Evolutionary conservation across 2,888 invertebrate species (phyloP).

Genomic region (Nomada ruficornis): DNA sequence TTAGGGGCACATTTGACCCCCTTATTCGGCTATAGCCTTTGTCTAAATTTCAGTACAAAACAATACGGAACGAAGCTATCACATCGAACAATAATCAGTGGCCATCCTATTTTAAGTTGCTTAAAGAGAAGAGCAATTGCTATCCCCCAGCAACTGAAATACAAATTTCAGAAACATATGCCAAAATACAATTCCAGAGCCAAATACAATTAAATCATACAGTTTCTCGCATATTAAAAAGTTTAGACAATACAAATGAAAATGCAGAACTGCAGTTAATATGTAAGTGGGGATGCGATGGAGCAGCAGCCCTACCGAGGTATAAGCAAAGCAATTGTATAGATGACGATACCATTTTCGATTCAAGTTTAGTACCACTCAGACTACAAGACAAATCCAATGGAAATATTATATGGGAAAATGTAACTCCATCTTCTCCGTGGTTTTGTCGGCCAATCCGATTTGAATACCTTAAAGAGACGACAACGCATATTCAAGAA

Average conservation of each 20-base stretch:
- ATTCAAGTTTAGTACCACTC: no score
- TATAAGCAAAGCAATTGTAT: no score
- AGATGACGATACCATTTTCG: no score
- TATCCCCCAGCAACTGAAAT: conserved; percentile 1
- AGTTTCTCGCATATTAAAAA: background rate
- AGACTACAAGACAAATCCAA: no score
- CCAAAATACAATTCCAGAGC: background rate
- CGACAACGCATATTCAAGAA: background rate
- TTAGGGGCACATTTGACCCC: no score
- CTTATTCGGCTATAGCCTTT: no score
- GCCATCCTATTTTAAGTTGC: conserved; percentile 9
- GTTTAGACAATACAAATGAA: background rate
- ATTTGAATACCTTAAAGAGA: conserved; percentile 4
- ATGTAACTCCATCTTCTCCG: conserved; percentile 6
- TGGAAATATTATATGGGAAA: background rate
- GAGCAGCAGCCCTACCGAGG: no score
- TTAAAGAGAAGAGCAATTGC: conserved; percentile 2
- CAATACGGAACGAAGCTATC: conserved; percentile 25
- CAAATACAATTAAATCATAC: background rate
- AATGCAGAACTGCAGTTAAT: background rate
- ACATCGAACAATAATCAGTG: conserved; percentile 7
- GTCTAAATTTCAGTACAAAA: conserved; percentile 20
- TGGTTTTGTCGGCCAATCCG: conserved; percentile 7
- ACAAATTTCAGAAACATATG: conserved; percentile 11
- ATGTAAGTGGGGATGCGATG: no score